phyloP scores from a whole-genome alignment of 2,888 invertebrate genomes.

The Philhelius pedissequus region DNA sequence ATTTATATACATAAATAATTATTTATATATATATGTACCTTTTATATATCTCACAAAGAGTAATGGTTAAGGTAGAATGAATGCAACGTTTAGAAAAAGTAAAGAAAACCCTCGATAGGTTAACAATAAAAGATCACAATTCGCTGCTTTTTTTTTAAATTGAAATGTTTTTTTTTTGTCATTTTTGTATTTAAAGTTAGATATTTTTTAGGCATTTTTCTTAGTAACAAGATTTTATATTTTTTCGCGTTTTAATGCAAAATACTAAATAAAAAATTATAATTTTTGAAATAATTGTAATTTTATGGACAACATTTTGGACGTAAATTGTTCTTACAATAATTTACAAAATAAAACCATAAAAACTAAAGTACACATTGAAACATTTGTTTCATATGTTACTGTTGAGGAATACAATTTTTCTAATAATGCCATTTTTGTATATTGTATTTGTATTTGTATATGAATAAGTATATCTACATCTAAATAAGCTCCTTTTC shows the following conservation, averaged over 20 bases:
- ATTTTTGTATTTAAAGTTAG: not conserved
- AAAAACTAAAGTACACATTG: not conserved
- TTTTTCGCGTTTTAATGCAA: not conserved
- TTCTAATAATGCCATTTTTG: constrained; percentile 14
- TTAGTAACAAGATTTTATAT: constrained; percentile 13
- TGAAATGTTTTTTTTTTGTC: not conserved
- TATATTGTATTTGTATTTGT: constrained; percentile 27
- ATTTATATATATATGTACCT: not conserved
- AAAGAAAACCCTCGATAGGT: constrained; percentile 3
- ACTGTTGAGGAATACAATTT: constrained; percentile 28
- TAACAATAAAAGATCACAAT: constrained; percentile 51
- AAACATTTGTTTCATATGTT: not conserved
- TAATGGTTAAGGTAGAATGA: not conserved
- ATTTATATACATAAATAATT: constrained; percentile 23
- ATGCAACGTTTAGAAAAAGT: constrained; percentile 21
- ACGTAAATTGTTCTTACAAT: constrained; percentile 42
- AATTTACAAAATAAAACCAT: not conserved
- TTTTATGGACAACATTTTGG: constrained; percentile 46
- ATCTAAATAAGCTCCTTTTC: constrained; percentile 63
- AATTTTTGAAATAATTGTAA: constrained; percentile 5
- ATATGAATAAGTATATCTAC: constrained; percentile 61
- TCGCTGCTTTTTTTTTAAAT: constrained; percentile 32
- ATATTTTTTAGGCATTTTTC: constrained; percentile 7
- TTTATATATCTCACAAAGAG: not conserved
- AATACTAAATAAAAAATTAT: constrained; percentile 6